Evolutionary conservation across 2,797 vertebrate genomes (phyloP), one percentile per base, ranked within the genome.

Genomic region (Acanthis flammea): DNA sequence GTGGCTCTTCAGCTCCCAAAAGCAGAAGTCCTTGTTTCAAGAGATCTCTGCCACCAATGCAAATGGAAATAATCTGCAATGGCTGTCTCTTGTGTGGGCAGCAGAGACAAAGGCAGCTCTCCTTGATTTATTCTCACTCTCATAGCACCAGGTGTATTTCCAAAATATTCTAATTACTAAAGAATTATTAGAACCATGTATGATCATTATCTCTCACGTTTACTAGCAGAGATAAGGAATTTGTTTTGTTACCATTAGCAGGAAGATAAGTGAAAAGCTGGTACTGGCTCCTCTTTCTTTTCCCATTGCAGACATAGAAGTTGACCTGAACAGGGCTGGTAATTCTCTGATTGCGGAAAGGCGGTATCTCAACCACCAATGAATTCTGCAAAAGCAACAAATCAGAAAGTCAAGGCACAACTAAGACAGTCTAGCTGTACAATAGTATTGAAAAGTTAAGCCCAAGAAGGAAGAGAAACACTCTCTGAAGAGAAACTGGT

Each of bases 241-340:
- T 90, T 51, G 45, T 95, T 53, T 93, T 76, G 35, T 99, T 99
- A 99, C 99, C 99, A 80, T 99, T 99, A 81, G 98, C 98, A 84
- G 99, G 99, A 95, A 99, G 98, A 97, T 99, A 99, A 97, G 99
- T 99, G 98, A 99, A 99, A 96, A 98, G 98, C 95, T 99, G 99
- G 96, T 98, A 98, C 96, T 99, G 99, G 98, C 99, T 99, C 96
- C 99, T 98, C 98, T 99, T 99, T 97, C 99, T 98, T 96, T 99
- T 99, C 96, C 99, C 99, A 0, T 99, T 99, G 98, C 99, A 99
- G 92, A 99, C 98, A 33, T 99, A 99, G 98, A 99, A 99, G 97
- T 98, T 99, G 77, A 99, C 99, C 77, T 98, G 98, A 86, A 99
- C 98, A 1, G 99, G 98, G 96, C 97, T 99, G 97, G 98, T 98